Conservation (phyloP, 2,888 invertebrate genomes). For the Criorhina ranunculi region DNA sequence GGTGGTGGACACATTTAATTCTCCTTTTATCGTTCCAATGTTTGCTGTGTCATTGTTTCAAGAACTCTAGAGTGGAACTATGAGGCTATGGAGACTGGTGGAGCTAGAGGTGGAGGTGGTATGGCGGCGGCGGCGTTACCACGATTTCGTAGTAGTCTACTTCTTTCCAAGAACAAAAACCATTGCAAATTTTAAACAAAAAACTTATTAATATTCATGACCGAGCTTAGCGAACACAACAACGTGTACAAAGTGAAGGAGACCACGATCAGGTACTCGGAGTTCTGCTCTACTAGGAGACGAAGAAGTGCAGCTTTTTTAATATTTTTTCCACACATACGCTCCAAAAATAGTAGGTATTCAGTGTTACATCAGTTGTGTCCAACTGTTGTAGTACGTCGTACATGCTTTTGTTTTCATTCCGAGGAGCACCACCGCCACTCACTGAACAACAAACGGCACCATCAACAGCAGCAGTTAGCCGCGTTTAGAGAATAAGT, state of each 20-base stretch:
- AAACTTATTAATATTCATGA: conserved; percentile 80
- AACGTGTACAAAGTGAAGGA: conserved; percentile 47
- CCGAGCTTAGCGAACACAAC: conserved; percentile 75
- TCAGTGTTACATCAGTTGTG: conserved; percentile 64
- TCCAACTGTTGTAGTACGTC: conserved; percentile 44
- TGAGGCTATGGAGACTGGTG: conserved; percentile 23
- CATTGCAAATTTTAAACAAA: conserved; percentile 60
- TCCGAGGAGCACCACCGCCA: conserved; percentile 29
- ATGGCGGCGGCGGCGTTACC: conserved; percentile 29
- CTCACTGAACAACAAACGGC: no score
- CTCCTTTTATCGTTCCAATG: conserved; percentile 38
- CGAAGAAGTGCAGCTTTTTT: conserved; percentile 54
- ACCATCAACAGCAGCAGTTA: conserved; percentile 60
- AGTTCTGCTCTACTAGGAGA: conserved; percentile 15
- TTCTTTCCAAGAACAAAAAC: conserved; percentile 73
- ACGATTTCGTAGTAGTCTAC: conserved; percentile 75
- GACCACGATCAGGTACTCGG: conserved; percentile 31
- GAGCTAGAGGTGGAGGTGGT: conserved; percentile 51
- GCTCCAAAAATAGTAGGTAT: conserved; percentile 62
- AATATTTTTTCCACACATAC: conserved; percentile 71
- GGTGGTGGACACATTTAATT: conserved; percentile 71
- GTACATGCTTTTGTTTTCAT: conserved; percentile 73
- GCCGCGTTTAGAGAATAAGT: conserved; percentile 73
- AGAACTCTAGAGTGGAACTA: conserved; percentile 40
- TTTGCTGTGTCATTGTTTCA: conserved; percentile 69